Evolutionary conservation across 35 echinoderm and acorn worm genomes (phyloP), one percentile per base, ranked within the genome.

Genomic region (Apostichopus californicus): DNA sequence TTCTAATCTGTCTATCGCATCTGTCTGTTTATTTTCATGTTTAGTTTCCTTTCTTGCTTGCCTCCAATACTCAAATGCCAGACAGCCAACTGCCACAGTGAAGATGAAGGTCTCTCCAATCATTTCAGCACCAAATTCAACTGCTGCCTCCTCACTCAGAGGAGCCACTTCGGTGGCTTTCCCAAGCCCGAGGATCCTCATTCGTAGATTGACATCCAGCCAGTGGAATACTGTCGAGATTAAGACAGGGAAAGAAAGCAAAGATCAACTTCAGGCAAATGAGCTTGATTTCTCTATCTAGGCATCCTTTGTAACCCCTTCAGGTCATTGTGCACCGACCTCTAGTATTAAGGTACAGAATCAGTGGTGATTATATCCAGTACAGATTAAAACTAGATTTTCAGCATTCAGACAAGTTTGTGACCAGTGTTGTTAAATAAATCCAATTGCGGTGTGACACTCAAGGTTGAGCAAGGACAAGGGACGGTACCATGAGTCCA

Each of bases 91-190:
- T 65, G 92, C 97, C 14, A 98, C 97, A 4, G 91, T 56, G 68
- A 98, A 98, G 24, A 98, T 73, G 64, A 98, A 94, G 6, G 72
- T 91, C 79, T 98, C 97, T 9, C 97, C 93, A 21, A 98, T 94
- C 78, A 98, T 98, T 21, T 96, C 93, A 13, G 97, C 93, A 82
- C 97, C 97, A 58, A 96, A 93, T 91, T 98, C 97, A 11, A 98
- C 95, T 9, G 97, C 97, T 87, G 94, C 86, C 64, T 96, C 88
- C 23, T 93, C 91, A 20, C 90, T 94, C 55, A 98, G 79, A 78
- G 95, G 97, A 57, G 95, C 61, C 8, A 98, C 97, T 70, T 90
- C 78, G 5, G 90, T 87, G 12, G 97, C 93, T 78, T 98, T 98
- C 5, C 97, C 97, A 9, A 98, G 91, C 71, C 97, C 97, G n/a